These are phyloP conservation scores for Megastigmus dorsalis DNA, from an alignment of 2,888 invertebrate genomes.

Conservation along the genomic window DNA sequence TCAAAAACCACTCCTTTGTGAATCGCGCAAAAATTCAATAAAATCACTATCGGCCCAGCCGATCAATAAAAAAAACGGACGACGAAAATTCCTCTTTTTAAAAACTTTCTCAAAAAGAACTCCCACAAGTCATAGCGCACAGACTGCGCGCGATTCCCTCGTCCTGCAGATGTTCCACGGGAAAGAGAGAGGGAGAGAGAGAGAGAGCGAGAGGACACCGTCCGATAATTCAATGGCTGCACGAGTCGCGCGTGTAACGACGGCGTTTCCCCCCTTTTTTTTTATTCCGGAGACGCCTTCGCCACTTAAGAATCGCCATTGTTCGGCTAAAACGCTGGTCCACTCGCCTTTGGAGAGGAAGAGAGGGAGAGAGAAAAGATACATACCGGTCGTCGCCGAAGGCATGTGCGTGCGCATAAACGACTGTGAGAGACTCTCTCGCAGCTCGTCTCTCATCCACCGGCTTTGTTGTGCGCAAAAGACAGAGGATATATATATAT, in stretches of 20 bases:
- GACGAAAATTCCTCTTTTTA: neutral
- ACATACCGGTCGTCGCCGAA: too few relatives aligned
- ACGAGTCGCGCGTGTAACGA: slow-evolving; percentile 4
- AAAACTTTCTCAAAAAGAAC: neutral
- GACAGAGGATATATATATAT: too few relatives aligned
- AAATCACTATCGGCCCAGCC: too few relatives aligned
- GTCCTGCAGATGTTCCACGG: neutral
- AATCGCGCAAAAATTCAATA: too few relatives aligned
- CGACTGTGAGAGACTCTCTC: slow-evolving; percentile 24
- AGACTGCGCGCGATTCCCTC: neutral
- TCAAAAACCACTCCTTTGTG: too few relatives aligned
- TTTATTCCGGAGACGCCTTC: neutral
- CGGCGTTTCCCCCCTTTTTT: too few relatives aligned
- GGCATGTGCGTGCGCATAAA: neutral
- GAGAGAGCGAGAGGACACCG: too few relatives aligned
- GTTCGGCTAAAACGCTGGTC: neutral
- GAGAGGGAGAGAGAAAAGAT: too few relatives aligned
- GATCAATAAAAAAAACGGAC: neutral
- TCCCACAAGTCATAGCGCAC: neutral
- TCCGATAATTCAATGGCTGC: slow-evolving; percentile 1
- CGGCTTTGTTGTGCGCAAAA: too few relatives aligned
- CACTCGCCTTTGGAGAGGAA: neutral
- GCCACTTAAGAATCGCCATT: neutral
- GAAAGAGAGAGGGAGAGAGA: neutral
- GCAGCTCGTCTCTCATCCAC: too few relatives aligned